Evolutionary conservation across 2,113 vertebrate species (phyloP).

Genomic region (Lepus timidus): DNA sequence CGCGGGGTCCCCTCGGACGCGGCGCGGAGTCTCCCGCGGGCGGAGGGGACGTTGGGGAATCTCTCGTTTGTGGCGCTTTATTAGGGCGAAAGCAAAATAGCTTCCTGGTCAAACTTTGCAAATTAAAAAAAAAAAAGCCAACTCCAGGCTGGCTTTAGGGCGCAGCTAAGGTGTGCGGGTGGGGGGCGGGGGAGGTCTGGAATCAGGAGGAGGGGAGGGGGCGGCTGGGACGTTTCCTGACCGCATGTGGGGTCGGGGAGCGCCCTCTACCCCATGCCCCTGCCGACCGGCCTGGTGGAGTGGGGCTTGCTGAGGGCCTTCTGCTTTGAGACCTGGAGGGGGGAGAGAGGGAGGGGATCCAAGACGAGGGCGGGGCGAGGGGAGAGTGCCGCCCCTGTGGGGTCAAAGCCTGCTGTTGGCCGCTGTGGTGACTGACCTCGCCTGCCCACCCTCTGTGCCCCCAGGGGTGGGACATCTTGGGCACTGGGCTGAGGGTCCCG

Average conservation of each 20-base stretch:
- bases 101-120: background rate
- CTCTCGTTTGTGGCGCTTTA: background rate
- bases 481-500: fast-evolving
- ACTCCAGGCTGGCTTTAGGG: too few species aligned
- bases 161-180: too few species aligned
- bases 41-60: background rate
- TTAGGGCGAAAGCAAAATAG: background rate
- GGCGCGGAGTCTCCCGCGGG: too few species aligned
- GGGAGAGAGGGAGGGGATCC: too few species aligned
- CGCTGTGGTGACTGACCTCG: too few species aligned
- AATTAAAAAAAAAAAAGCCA: background rate
- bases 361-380: background rate
- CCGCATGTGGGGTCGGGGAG: too few species aligned
- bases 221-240: background rate
- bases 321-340: background rate
- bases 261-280: too few species aligned
- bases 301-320: background rate
- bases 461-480: too few species aligned
- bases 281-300: fast-evolving
- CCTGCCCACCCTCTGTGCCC: background rate
- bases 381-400: background rate
- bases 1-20: too few species aligned
- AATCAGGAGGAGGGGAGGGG: background rate
- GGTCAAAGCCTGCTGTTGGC: background rate
- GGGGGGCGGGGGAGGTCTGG: too few species aligned